Evolutionary conservation across 2,113 vertebrate species (phyloP).

Genomic region (Coptodon bakossiorum): DNA sequence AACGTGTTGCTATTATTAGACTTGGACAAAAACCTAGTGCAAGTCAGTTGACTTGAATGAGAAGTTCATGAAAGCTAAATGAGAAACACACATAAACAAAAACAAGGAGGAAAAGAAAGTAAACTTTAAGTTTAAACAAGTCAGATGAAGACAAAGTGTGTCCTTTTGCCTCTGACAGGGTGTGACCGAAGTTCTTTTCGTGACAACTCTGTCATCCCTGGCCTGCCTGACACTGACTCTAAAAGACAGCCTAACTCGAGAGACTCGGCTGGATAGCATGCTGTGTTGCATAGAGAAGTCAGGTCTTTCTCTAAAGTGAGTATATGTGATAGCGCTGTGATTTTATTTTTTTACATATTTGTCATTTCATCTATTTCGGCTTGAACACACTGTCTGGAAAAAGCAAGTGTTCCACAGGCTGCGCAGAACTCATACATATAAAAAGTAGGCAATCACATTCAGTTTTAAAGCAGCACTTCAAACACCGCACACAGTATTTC

Average conservation of each 20-base stretch:
- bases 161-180: slow-evolving; percentile 29
- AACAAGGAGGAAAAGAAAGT: not conserved
- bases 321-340: slow-evolving; percentile 18
- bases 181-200: slow-evolving; percentile 1
- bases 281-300: slow-evolving; percentile 12
- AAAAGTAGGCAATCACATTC: slow-evolving; percentile 4
- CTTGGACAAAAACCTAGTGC: not conserved
- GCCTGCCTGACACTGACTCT: slow-evolving; percentile 26
- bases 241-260: slow-evolving; percentile 32
- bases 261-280: slow-evolving; percentile 8
- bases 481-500: not conserved
- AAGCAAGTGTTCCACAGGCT: slow-evolving; percentile 3
- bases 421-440: not conserved
- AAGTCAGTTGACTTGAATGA: not conserved
- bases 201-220: slow-evolving; percentile 33
- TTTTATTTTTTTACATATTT: slow-evolving; percentile 1
- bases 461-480: not conserved
- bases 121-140: slow-evolving; percentile 2
- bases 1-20: not conserved
- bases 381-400: not conserved
- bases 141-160: slow-evolving; percentile 21
- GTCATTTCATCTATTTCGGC: slow-evolving; percentile 9
- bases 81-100: not conserved
- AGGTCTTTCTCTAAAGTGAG: not conserved
- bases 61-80: not conserved